Evolutionary conservation across 2,797 vertebrate species (phyloP).

Genomic region (Urosaurus nigricauda): DNA sequence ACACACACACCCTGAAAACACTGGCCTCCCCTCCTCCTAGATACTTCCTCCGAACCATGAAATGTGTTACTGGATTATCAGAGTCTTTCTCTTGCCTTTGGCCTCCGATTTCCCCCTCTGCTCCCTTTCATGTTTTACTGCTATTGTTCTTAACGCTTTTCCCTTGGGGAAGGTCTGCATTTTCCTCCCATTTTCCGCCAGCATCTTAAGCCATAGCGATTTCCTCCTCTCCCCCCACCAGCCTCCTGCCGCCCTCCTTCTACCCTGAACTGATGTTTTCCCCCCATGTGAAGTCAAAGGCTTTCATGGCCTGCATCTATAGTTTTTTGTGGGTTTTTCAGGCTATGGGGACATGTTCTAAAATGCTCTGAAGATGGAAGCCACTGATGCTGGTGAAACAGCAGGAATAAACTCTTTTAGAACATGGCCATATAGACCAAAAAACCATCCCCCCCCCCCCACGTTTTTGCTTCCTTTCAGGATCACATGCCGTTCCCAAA

Average conservation of each 20-base stretch:
- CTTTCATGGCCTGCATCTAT: too few species aligned
- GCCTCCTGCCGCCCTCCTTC: background rate
- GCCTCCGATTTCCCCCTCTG: background rate
- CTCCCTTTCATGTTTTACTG: background rate
- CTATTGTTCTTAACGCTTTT: background rate
- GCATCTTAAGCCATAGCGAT: background rate
- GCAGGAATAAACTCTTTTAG: too few species aligned
- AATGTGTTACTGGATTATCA: too few species aligned
- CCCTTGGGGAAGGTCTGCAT: background rate
- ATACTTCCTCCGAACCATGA: background rate
- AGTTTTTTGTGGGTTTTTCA: too few species aligned
- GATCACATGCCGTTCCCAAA: background rate
- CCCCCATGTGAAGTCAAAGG: too few species aligned
- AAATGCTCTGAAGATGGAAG: too few species aligned
- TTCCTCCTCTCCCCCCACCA: background rate
- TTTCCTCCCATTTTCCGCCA: background rate
- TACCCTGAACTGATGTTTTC: background rate
- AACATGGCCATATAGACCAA: too few species aligned
- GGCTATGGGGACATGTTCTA: too few species aligned
- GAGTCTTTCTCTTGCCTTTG: background rate
- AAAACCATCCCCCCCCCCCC: too few species aligned
- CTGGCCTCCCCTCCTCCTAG: background rate
- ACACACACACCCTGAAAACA: background rate
- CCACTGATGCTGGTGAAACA: too few species aligned
- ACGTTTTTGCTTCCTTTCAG: background rate